Base-by-base conservation (phyloP, 1,140 invertebrate species). In the Coelopa frigida region DNA sequence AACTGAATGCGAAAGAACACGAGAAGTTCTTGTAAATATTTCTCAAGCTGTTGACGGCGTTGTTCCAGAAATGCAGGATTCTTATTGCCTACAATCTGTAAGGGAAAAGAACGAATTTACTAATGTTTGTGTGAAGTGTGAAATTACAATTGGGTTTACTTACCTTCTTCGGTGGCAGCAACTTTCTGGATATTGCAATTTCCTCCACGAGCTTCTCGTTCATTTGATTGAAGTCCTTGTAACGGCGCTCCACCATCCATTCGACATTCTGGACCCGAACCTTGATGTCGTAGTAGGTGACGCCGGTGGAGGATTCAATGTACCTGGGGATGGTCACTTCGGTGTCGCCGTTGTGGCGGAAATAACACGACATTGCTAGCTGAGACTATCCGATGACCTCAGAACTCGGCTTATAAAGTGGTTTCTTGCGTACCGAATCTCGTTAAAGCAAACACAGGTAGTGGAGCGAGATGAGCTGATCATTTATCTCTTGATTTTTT, bases 121-220 rank as follows among this genome's bases (percentile, higher is more conserved):
- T 77, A 78, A 53, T 77, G 78, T 23, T 75, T 57, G 50, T 40
- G 7, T 3, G 21, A 4, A 5, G 18, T 44, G 26, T 26, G 12
- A 17, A 10, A 11, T 17, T 5, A 20, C 15, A 31, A 33, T 11
- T 24, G 20, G 12, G 8, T 22, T 39, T 38, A 10, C 77, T 75
- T 12, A 94, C 74, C 72, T 94, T 94, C 66, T 96, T 96, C 4
- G 89, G 88, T 14, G 93, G 93, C 11, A 96, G 64, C 44, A 92
- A 74, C 55, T 89, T 88, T 65, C 87, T 89, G 17, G 80, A 77
- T 1, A 92, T 81, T 14, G 86, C 81, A 63, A 87, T 81, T 52
- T 89, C 84, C 4, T 17, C 70, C 55, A 89, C 80, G 6, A 95
- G 75, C 59, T 82, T 83, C 12, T 90, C 85, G 63, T 96, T 87